Evolutionary conservation across 2,888 invertebrate genomes (phyloP), one percentile per base, ranked within the genome.

Genomic region (Pantelozetes paolii): DNA sequence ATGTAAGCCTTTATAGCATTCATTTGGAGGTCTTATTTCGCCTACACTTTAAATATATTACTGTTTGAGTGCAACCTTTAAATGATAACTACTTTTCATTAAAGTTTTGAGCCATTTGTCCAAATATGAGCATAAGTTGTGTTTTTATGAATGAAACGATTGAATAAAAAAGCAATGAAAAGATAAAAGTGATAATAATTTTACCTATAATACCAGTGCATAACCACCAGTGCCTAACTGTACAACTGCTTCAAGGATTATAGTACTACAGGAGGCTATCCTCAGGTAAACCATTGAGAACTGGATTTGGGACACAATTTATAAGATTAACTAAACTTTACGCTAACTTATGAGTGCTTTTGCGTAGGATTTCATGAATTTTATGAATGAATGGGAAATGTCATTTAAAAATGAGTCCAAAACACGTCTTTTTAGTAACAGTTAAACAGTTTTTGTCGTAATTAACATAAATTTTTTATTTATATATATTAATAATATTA

Each of bases 241-340:
- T 23, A 67, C 23, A 40, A 67, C 67, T 42, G 40, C 67, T 67
- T 67, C 67, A 67, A 67, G 67, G 67, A 67, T 67, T 67, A 67
- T 42, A 67, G 40, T 67, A 67, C 42, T 42, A 67, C 42, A 36
- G 23, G 20, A 67, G 36, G 23, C 40, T 67, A 42, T 67, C 67
- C 42, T 20, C 42, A 67, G 67, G 67, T 67, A 40, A 64, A 42
- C 23, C 67, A 67, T 67, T 23, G 23, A n/a, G n/a, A 64, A 67
- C 67, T 67, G 23, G 11, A 67, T 67, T 15, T 67, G 42, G 42
- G 32, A 67, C 67, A 67, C 15, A 45, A 45, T 23, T n/a, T n/a
- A 67, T n/a, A 32, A 62, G 32, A 62, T 32, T 32, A 62, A 36
- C 62, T 8, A 15, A 67, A 64, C 13, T 6, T 36, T 36, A n/a